Evolutionary conservation across 2,888 invertebrate species (phyloP).

Genomic region (Dysmachus trigonus): DNA sequence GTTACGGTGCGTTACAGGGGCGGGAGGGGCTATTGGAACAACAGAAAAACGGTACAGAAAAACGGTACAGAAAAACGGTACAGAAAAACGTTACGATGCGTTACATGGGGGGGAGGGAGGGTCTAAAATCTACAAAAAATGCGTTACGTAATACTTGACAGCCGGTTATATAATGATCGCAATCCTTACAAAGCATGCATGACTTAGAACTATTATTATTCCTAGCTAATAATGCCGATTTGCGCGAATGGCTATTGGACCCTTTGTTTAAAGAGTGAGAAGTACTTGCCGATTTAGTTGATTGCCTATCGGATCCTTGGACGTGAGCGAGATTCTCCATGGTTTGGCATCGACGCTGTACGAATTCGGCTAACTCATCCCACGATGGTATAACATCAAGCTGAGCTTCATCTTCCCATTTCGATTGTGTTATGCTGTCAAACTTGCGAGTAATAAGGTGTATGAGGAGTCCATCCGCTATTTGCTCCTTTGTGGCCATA

Average conservation of each 20-base stretch:
- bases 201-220: not conserved
- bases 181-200: not conserved
- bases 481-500: not conserved
- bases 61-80: no score
- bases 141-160: no score
- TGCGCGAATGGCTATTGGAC: not conserved
- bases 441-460: not conserved
- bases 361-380: not conserved
- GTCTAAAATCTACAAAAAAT: no score
- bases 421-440: not conserved
- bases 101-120: no score
- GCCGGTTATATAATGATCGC: not conserved
- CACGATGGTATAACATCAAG: not conserved
- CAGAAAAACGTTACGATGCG: no score
- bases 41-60: no score
- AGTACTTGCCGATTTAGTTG: not conserved
- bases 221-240: not conserved
- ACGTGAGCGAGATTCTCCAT: not conserved
- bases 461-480: not conserved
- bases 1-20: no score
- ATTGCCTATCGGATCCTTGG: not conserved
- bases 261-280: not conserved
- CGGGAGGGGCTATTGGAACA: no score
- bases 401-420: constrained; percentile 2
- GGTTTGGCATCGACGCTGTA: not conserved